Percentiles rank a stretch among this genome's conserved stretches.
Conservation (phyloP, 2,797 vertebrate species). For the Ateles fusciceps region DNA sequence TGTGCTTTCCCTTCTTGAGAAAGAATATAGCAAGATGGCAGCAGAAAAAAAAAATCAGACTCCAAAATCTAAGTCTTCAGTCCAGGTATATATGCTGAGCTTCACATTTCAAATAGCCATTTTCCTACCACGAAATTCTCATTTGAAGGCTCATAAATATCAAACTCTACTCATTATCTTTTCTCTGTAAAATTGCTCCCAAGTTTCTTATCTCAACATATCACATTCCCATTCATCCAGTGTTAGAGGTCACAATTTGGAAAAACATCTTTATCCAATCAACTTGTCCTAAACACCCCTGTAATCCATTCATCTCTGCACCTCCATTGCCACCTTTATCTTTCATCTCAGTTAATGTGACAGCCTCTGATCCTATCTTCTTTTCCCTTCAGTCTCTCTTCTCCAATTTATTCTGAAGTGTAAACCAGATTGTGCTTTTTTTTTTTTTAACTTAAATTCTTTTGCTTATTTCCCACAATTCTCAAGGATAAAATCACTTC, state of each 20-base stretch:
- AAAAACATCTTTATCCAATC: not conserved
- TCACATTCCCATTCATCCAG: not conserved
- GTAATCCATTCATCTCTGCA: not conserved
- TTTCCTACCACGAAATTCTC: not conserved
- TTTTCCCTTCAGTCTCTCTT: not conserved
- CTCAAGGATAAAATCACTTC: slow-evolving; percentile 7
- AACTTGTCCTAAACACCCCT: not conserved
- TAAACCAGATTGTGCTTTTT: not conserved
- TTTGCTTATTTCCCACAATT: not conserved
- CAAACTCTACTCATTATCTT: not conserved
- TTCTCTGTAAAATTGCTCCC: not conserved
- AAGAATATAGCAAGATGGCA: not conserved
- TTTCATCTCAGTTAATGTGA: not conserved
- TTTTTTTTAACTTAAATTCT: not conserved
- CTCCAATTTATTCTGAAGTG: not conserved
- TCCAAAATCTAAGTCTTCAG: not conserved
- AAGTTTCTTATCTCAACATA: not conserved
- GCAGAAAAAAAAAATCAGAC: not conserved
- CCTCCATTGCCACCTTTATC: not conserved
- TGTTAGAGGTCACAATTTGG: not conserved
- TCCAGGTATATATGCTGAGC: not conserved
- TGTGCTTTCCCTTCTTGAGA: not conserved
- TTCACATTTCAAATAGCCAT: not conserved
- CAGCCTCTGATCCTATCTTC: not conserved
- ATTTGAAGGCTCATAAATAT: not conserved